These are phyloP conservation scores for Lochmaea capreae DNA, from an alignment of 2,888 invertebrate species.

Conservation along the genomic window DNA sequence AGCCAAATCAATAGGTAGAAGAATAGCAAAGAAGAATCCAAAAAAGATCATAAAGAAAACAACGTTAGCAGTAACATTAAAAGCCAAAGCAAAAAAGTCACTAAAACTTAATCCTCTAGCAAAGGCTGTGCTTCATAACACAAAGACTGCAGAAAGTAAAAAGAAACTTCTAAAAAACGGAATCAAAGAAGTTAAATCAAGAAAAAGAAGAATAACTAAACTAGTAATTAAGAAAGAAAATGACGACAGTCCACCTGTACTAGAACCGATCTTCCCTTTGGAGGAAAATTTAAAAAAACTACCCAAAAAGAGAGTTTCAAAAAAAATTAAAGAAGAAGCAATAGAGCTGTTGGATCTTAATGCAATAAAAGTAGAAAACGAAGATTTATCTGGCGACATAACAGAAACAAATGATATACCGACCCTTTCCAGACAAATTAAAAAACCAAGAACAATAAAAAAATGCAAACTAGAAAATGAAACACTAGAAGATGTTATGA, in stretches of 20 bases:
- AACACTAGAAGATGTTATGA: slow-evolving; percentile 62
- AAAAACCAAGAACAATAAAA: slow-evolving; percentile 40
- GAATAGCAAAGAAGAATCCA: slow-evolving; percentile 46
- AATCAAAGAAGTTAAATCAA: slow-evolving; percentile 53
- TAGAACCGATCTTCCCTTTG: slow-evolving; percentile 59
- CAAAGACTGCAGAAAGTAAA: slow-evolving; percentile 56
- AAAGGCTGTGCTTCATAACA: slow-evolving; percentile 57
- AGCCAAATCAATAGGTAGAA: slow-evolving; percentile 46
- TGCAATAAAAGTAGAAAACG: slow-evolving; percentile 52
- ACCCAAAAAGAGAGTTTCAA: slow-evolving; percentile 49
- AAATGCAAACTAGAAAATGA: slow-evolving; percentile 51
- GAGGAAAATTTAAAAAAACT: slow-evolving; percentile 52
- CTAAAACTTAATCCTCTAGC: slow-evolving; percentile 53
- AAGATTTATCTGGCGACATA: slow-evolving; percentile 46
- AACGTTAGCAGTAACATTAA: slow-evolving; percentile 54
- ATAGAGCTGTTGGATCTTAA: slow-evolving; percentile 46
- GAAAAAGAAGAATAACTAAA: slow-evolving; percentile 42
- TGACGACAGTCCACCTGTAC: slow-evolving; percentile 56
- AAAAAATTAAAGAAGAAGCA: slow-evolving; percentile 44
- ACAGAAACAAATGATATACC: slow-evolving; percentile 44
- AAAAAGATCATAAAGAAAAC: slow-evolving; percentile 51
- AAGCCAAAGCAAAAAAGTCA: slow-evolving; percentile 55
- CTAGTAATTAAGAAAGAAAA: slow-evolving; percentile 39
- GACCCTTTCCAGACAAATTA: slow-evolving; percentile 43
- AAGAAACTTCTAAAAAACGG: slow-evolving; percentile 62